Evolutionary conservation across 2,113 vertebrate species (phyloP), one percentile per base, ranked within the genome.

Genomic region (Melanostigma gelatinosum): DNA sequence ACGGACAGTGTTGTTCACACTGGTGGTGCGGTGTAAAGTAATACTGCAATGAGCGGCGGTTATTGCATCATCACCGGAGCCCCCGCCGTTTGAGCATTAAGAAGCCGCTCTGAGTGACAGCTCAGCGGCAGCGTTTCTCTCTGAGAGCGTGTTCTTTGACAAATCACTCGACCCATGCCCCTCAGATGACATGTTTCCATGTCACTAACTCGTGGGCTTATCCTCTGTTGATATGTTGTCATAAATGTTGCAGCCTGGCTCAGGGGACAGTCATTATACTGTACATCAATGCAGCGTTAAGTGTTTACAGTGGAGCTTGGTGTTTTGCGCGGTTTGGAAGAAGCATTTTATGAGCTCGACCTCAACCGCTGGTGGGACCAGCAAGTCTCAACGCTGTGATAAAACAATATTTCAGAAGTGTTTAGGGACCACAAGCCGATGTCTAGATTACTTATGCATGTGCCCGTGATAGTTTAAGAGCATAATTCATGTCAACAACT

Each of bases 1-100:
- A 15, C 1, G 46, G 71, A 70, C 79, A 34, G 40, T 18, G 64
- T 67, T 79, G 73, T 75, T 80, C 55, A 20, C 24, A 44, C 58
- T n/a, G 12, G 36, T 15, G 58, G 36, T 54, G 50, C n/a, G 20
- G 66, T 62, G 66, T 67, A 65, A 73, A 62, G 76, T 85, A 77
- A 91, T 75, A 85, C 83, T 84, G 82, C 86, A 88, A 90, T 88
- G 86, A 89, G 48, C 7, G 0, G 61, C 6, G 48, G 50, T 86
- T 83, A 72, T 60, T 29, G 48, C 72, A 84, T 83, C 65, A 54
- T 79, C 75, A 1, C 74, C 3, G 3, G 10, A 72, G 74, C 32
- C 24, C 11, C 75, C 54, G 10, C 40, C 2, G 15, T 32, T 20
- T 46, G 42, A 22, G 16, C 65, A 22, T 32, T 50, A 50, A 67